Base-by-base conservation (phyloP, 2,888 invertebrate genomes). In the Drosophila demipolita region DNA sequence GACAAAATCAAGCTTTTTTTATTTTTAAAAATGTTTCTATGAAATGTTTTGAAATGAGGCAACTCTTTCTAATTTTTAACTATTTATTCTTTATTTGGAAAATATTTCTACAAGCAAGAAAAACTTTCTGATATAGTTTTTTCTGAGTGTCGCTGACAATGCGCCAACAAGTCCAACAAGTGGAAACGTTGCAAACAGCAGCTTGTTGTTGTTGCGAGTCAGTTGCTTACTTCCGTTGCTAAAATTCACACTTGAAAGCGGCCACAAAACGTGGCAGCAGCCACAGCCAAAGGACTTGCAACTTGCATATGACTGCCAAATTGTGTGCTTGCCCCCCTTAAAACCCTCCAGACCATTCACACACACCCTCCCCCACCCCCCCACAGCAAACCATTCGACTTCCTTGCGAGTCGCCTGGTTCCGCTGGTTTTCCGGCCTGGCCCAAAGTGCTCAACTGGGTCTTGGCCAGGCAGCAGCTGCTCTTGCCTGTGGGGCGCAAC, bases 251-350 rank as follows among this genome's bases (percentile, higher is more conserved):
- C 81, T 78, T 67, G 62, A 75, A 23, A 55, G 67, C 64, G 76
- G 55, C 80, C 50, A 38, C 59, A 67, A 54, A 63, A 58, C 33
- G 58, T 33, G 50, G 54, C 59, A 12, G 36, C 29, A 26, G 52
- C 52, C 52, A 29, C 12, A 8, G 29, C 38, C 23, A 45, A 55
- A 52, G 63, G 73, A 78, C 68, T 72, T 69, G 66, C 67, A 52
- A 63, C 67, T 55, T 62, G 48, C 73, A 76, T 66, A 79, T 79
- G 71, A 55, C 66, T 80, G 82, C 88, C 84, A 84, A 87, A 67
- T 86, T 85, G 59, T 76, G 63, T 60, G 65, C 57, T 49, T 55
- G 42, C 53, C 54, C 17, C 20, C 15, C 20, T 9, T 29, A 29
- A 29, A 29, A 29, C 36, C 4, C 45, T 7, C 23, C 15, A 2